Conservation (phyloP, 1,140 invertebrate genomes). For the Euura lappo region DNA sequence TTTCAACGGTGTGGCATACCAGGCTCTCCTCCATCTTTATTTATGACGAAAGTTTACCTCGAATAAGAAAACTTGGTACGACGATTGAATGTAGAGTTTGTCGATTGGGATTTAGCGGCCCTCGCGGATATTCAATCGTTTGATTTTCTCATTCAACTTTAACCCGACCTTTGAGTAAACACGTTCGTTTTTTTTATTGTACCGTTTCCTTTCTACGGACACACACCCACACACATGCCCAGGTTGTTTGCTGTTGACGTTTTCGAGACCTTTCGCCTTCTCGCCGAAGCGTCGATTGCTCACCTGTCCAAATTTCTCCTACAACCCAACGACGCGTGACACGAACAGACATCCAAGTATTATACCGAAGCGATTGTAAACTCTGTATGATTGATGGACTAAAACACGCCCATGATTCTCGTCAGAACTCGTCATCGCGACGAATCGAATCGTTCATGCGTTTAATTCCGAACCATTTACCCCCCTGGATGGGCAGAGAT, state of each 20-base stretch:
- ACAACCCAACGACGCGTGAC: constrained; percentile 1
- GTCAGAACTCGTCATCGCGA: background rate
- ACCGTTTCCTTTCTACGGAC: too few species aligned
- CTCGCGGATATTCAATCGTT: background rate
- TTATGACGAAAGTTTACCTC: constrained; percentile 1
- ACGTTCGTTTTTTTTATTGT: background rate
- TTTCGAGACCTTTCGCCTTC: too few species aligned
- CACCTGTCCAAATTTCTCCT: background rate
- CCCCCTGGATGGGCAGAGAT: too few species aligned
- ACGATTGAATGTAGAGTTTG: background rate
- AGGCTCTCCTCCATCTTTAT: background rate
- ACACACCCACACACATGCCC: too few species aligned
- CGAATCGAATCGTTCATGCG: background rate
- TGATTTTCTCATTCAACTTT: background rate
- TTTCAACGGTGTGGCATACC: too few species aligned
- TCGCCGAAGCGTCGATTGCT: background rate
- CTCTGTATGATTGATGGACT: background rate
- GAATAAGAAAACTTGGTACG: background rate
- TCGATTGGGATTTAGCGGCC: background rate
- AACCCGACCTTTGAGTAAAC: too few species aligned
- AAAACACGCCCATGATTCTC: background rate
- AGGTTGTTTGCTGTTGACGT: too few species aligned
- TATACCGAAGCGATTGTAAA: background rate
- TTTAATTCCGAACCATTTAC: background rate
- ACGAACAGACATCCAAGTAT: background rate